A percentile compares a stretch with the other conserved stretches of the same genome.
Evolutionary conservation across 2,797 vertebrate genomes (phyloP).

Genomic region (Botia almorhae): DNA sequence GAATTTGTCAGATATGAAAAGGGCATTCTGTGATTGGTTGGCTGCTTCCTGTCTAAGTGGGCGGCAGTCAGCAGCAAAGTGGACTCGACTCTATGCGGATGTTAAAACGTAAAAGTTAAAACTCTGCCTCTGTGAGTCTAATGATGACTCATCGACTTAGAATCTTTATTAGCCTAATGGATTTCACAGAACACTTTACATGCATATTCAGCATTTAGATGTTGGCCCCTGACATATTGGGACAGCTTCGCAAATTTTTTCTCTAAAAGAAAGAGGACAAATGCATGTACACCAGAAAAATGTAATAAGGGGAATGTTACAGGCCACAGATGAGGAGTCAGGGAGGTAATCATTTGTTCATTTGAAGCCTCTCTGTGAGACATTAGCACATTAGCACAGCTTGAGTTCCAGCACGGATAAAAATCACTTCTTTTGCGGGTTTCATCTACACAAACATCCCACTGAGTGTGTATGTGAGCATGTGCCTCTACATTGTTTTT

Average conservation of each 20-base stretch:
- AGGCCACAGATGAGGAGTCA: conserved; percentile 5
- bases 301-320: not conserved
- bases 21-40: not conserved
- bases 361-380: conserved; percentile 9
- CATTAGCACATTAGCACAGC: conserved; percentile 23
- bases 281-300: conserved; percentile 12
- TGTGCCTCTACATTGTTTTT: not conserved
- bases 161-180: not conserved
- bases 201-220: not conserved
- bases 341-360: conserved; percentile 33
- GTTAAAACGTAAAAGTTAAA: no score
- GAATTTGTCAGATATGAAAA: not conserved
- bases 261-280: not conserved
- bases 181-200: not conserved
- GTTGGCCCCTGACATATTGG: not conserved
- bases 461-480: conserved; percentile 9
- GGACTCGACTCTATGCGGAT: not conserved
- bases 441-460: conserved; percentile 26
- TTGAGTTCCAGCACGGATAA: not conserved
- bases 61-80: not conserved
- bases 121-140: not conserved
- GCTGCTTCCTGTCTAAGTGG: not conserved
- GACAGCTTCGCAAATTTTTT: not conserved
- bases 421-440: conserved; percentile 20
- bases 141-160: not conserved